Evolutionary conservation across 2,113 vertebrate species (phyloP).

Genomic region (Actinemys pallida): DNA sequence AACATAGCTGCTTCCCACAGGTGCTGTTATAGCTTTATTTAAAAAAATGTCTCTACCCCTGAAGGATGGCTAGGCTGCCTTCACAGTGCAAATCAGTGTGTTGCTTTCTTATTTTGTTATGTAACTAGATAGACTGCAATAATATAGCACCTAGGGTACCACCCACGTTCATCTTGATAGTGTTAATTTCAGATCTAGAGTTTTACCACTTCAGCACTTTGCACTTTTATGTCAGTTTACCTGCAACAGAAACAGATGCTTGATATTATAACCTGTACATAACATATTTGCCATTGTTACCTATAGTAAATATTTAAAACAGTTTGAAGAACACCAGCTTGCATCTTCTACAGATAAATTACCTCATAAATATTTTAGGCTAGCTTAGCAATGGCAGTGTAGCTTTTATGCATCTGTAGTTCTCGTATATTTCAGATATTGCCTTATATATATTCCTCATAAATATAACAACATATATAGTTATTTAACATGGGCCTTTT

Average conservation of each 20-base stretch:
- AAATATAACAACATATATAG: neutral
- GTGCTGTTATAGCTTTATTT: neutral
- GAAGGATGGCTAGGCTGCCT: neutral
- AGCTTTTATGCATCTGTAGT: neutral
- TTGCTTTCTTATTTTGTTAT: neutral
- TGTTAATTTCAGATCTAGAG: neutral
- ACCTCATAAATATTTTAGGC: neutral
- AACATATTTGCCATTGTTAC: neutral
- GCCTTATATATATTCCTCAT: neutral
- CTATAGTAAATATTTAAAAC: neutral
- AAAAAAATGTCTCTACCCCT: neutral
- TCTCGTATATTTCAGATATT: neutral
- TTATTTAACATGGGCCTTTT: neutral
- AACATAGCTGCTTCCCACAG: neutral
- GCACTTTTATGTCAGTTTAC: neutral
- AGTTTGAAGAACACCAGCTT: neutral
- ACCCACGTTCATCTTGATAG: neutral
- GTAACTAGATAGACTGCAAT: neutral
- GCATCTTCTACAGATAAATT: neutral
- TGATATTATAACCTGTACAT: rapidly evolving
- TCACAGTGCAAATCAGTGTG: neutral
- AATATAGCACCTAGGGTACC: neutral
- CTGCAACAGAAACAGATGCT: neutral
- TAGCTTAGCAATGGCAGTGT: neutral
- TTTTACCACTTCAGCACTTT: neutral